A percentile compares a stretch with the other conserved stretches of the same genome.
Evolutionary conservation across 1,140 invertebrate species (phyloP).

Genomic region (Drosophila suzukii): DNA sequence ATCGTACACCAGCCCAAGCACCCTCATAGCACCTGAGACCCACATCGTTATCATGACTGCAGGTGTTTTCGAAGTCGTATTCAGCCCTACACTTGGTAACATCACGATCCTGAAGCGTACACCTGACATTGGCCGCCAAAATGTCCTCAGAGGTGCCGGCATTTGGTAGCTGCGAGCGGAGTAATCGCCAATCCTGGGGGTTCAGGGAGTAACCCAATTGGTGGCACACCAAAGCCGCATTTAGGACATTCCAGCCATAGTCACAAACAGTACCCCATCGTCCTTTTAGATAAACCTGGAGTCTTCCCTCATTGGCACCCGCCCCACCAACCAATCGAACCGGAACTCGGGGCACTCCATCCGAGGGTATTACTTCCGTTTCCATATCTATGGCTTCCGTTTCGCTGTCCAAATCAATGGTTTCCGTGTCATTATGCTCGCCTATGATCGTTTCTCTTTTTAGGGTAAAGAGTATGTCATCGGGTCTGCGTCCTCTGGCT

Average conservation of each 20-base stretch:
- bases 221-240: constrained; percentile 97
- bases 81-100: constrained; percentile 95
- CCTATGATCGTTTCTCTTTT: constrained; percentile 89
- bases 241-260: constrained; percentile 96
- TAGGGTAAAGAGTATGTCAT: constrained; percentile 91
- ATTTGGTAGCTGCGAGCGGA: constrained; percentile 91
- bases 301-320: constrained; percentile 90
- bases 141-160: constrained; percentile 92
- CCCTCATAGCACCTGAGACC: constrained; percentile 94
- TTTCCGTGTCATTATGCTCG: constrained; percentile 86
- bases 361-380: constrained; percentile 85
- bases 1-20: constrained; percentile 96
- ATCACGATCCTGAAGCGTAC: constrained; percentile 96
- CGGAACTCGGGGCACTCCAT: constrained; percentile 87
- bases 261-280: constrained; percentile 99
- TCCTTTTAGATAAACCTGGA: constrained; percentile 92
- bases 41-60: constrained; percentile 94
- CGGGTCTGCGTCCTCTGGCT: constrained; percentile 90
- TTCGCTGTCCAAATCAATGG: constrained; percentile 78
- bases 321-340: constrained; percentile 91
- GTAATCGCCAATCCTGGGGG: constrained; percentile 95
- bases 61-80: constrained; percentile 94
- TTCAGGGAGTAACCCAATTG: constrained; percentile 97
- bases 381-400: constrained; percentile 85
- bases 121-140: constrained; percentile 94